phyloP scores from a whole-genome alignment of 2,113 vertebrate species.

The Neodon shergylaensis region DNA sequence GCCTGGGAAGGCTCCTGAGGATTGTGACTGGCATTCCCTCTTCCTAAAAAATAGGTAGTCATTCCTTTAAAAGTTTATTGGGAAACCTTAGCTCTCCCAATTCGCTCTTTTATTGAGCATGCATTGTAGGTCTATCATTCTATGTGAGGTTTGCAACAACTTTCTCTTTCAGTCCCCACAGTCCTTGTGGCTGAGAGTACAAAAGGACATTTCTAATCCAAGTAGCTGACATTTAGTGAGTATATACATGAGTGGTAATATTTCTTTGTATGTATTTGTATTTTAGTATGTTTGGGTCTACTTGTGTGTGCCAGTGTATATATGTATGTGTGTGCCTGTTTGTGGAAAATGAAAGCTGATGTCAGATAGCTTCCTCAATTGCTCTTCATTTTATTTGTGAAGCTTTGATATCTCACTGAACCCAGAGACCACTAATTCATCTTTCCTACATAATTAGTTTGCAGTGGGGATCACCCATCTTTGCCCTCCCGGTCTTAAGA shows the following conservation, averaged over 20 bases:
- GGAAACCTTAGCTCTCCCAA: neutral
- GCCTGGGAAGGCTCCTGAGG: neutral
- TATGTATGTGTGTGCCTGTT: neutral
- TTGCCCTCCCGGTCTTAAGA: neutral
- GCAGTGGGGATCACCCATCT: neutral
- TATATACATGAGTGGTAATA: neutral
- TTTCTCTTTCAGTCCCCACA: neutral
- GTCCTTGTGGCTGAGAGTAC: neutral
- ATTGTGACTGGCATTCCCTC: neutral
- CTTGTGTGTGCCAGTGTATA: no score
- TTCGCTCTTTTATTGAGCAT: neutral
- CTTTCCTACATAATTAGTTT: neutral
- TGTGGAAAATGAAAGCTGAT: neutral
- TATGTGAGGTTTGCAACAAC: neutral
- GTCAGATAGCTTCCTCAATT: no score
- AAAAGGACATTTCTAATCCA: neutral
- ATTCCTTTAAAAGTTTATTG: conserved; percentile 11
- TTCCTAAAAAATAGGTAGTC: neutral
- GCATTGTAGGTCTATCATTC: neutral
- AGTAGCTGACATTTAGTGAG: neutral
- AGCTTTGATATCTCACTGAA: neutral
- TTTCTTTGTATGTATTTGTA: neutral
- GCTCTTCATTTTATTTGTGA: neutral
- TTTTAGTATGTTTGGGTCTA: neutral
- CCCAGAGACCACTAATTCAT: no score